These are phyloP conservation scores for Anodontia alba DNA, from an alignment of 2,888 invertebrate genomes.

Conservation along the genomic window DNA sequence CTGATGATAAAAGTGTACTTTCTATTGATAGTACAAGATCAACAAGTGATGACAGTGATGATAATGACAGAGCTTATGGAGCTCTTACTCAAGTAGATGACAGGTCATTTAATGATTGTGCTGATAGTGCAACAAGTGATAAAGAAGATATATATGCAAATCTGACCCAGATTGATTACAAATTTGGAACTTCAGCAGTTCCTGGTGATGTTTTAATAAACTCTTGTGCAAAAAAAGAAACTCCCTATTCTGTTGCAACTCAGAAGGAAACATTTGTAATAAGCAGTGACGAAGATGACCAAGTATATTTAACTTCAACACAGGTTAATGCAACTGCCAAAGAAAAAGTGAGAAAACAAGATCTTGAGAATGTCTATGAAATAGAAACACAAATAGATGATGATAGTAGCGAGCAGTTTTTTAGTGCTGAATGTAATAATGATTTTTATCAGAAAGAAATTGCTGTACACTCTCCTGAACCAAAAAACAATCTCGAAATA, in stretches of 20 bases:
- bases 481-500: too few species aligned
- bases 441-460: neutral
- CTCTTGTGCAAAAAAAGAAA: constrained; percentile 15
- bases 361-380: constrained; percentile 23
- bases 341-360: neutral
- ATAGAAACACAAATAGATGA: constrained; percentile 33
- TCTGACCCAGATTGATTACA: constrained; percentile 17
- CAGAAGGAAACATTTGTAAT: constrained; percentile 17
- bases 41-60: neutral
- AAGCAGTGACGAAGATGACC: neutral
- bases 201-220: neutral
- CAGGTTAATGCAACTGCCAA: constrained; percentile 15
- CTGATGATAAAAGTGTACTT: too few species aligned
- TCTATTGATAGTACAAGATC: too few species aligned
- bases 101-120: neutral
- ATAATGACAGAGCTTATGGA: neutral
- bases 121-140: constrained; percentile 5
- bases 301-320: constrained; percentile 13
- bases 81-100: constrained; percentile 6
- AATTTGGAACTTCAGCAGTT: too few species aligned
- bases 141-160: constrained; percentile 6
- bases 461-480: too few species aligned
- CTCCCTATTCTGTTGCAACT: constrained; percentile 30
- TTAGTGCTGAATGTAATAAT: too few species aligned
- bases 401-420: neutral